Evolutionary conservation across 53 echinoderm and acorn worm genomes (phyloP), one percentile per base, ranked within the genome.

Genomic region (Echinarachnius parma): DNA sequence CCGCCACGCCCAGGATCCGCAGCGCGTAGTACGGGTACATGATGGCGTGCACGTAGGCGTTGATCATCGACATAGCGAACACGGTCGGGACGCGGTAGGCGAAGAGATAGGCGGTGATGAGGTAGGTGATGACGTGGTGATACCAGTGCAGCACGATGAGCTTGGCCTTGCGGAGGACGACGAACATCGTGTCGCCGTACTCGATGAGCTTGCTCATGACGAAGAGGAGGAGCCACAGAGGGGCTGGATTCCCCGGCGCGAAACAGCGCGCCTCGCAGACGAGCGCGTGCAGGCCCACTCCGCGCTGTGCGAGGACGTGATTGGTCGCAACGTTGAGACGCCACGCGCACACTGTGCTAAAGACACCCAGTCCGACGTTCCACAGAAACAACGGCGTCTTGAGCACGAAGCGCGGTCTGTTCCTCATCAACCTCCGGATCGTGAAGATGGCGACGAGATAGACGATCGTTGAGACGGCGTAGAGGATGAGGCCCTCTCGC

Each of bases 1-100:
- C 46, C 60, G 36, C 56, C 50, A 72, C 48, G 70, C 39, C 59
- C 60, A 72, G 14, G 61, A 61, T 71, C 72, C 74, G 74, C 26
- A 72, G 74, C 25, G 74, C 74, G 57, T 72, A 72, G 58, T 72
- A 72, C 16, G 74, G 74, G 57, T 72, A 72, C 74, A 81, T 60
- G 44, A 68, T 34, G 30, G 60, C 37, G 13, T 60, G 48, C 47
- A 81, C 64, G 62, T 59, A 60, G 23, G 64, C 55, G 37, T 49
- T 63, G 28, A 75, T 31, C 61, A 82, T 82, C 24, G 52, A 44
- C 72, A 61, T 72, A 75, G 48, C 55, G 63, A 76, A 34, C 44
- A 75, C 39, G 2, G 52, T 75, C 30, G 64, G 63, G 45, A 27
- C 31, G 80, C 28, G 31, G 34, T 45, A 56, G 68, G 68, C 80